These are phyloP conservation scores for Aplochiton taeniatus DNA, from an alignment of 2,797 vertebrate genomes.

Conservation along the genomic window DNA sequence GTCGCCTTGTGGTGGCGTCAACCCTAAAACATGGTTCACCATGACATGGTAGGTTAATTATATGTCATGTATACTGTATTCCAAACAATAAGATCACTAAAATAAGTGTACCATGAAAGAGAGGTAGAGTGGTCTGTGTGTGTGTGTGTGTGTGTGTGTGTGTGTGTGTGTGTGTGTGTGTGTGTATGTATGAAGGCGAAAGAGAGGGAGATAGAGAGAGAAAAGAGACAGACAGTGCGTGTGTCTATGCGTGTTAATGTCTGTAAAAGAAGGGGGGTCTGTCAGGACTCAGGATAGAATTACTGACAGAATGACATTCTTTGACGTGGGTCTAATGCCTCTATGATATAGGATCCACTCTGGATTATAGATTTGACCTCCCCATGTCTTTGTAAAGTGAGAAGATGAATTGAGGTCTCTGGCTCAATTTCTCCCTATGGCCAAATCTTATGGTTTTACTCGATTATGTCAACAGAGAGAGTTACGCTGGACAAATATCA, in stretches of 20 bases:
- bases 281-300: slow-evolving; percentile 46
- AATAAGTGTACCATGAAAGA: slow-evolving; percentile 25
- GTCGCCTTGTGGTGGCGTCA: slow-evolving; percentile 37
- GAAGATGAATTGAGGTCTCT: slow-evolving; percentile 56
- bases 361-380: slow-evolving; percentile 61
- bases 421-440: slow-evolving; percentile 43
- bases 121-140: slow-evolving; percentile 12
- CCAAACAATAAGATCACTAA: slow-evolving; percentile 42
- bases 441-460: slow-evolving; percentile 47
- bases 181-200: slow-evolving; percentile 2
- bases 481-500: slow-evolving; percentile 24
- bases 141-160: slow-evolving; percentile 24
- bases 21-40: slow-evolving; percentile 39
- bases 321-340: slow-evolving; percentile 49
- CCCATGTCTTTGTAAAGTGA: slow-evolving; percentile 46
- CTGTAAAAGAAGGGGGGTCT: slow-evolving; percentile 19
- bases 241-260: slow-evolving; percentile 2
- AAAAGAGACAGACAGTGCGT: no score
- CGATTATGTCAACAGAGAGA: slow-evolving; percentile 49
- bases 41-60: slow-evolving; percentile 41
- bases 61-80: slow-evolving; percentile 34
- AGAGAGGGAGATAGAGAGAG: no score
- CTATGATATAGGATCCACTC: slow-evolving; percentile 61
- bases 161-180: slow-evolving; percentile 8
- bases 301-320: slow-evolving; percentile 52